Base-by-base conservation (phyloP, 2,888 invertebrate genomes). In the Caenorhabditis angaria region DNA sequence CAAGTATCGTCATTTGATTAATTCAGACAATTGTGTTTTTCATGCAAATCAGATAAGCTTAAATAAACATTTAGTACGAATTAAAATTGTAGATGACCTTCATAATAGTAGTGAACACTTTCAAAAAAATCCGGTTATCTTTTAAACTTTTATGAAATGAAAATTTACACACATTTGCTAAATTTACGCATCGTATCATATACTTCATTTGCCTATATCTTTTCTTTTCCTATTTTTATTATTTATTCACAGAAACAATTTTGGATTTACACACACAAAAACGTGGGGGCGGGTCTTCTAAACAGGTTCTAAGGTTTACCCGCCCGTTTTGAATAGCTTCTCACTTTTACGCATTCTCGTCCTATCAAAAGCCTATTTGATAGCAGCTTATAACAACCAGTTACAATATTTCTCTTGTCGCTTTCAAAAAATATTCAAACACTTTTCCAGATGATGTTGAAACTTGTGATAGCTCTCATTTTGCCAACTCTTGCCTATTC, bases 261-360 rank as follows among this genome's bases (percentile, higher is more conserved):
- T n/a, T n/a, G n/a, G n/a, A n/a, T n/a, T n/a, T n/a, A n/a, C n/a
- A n/a, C n/a, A 41, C 18, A 41, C 41, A 18, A 41, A 18, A 18
- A 41, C 8, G 62, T 55, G 66, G 70, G 70, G 51, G 58, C 55
- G 47, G 55, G 57, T 47, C 61, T 47, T 57, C 54, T 22, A 61
- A 70, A 70, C 70, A 65, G 70, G 70, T 70, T 65, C 61, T 54
- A 65, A 70, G 65, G 61, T 65, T 70, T 54, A 65, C 70, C 58
- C 50, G 50, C 50, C 24, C 50, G 50, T 22, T 5, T 41, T 41
- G 41, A 41, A 41, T 41, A 12, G 10, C 10, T 48, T 50, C n/a
- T 25, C 50, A 32, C 50, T 20, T 35, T 57, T 24, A 48, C 29
- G 18, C 27, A 22, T 27, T 58, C 41, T 47, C 57, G 27, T 50